Evolutionary conservation across 2,113 vertebrate species (phyloP), one percentile per base, ranked within the genome.

Genomic region (Progne subis): DNA sequence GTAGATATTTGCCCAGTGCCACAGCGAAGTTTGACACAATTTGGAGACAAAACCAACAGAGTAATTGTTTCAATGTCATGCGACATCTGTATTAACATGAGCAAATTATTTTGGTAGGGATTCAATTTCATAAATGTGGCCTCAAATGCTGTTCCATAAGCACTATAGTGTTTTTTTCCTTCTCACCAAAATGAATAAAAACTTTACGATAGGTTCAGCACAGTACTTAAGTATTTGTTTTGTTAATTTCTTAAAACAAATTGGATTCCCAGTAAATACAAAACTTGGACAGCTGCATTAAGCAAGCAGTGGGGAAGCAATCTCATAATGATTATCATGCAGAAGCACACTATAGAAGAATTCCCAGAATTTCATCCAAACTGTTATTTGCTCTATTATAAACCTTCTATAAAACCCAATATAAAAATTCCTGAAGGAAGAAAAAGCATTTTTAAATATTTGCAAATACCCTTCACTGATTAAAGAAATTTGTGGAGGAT

Each of bases 241-340:
- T 98, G 96, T 97, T 98, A 98, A 98, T 98, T 98, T 98, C 97
- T 98, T 98, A 98, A 97, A 97, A 97, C 97, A 97, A 97, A 98
- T 97, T 95, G 97, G 96, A 97, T 97, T 97, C 96, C 96, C 94
- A 97, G 96, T 98, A 97, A 98, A 97, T 97, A 97, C 97, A 96
- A 97, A 95, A 96, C 95, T 97, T 96, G 98, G 98, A 97, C 97
- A 95, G 97, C 95, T 92, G 56, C 97, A 96, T 98, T 97, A 97
- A 95, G 95, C 98, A 95, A 98, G 96, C 98, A 97, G 98, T 97
- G 61, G 98, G 98, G 97, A 97, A 95, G 97, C 97, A 96, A 96
- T 98, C 96, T 96, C 97, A 96, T 96, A 95, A 81, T 79, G 97
- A 98, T 98, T 96, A 98, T 98, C 95, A 96, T 90, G 92, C 88